Conservation (phyloP, 1,140 invertebrate genomes). For the Hetaerina americana region DNA sequence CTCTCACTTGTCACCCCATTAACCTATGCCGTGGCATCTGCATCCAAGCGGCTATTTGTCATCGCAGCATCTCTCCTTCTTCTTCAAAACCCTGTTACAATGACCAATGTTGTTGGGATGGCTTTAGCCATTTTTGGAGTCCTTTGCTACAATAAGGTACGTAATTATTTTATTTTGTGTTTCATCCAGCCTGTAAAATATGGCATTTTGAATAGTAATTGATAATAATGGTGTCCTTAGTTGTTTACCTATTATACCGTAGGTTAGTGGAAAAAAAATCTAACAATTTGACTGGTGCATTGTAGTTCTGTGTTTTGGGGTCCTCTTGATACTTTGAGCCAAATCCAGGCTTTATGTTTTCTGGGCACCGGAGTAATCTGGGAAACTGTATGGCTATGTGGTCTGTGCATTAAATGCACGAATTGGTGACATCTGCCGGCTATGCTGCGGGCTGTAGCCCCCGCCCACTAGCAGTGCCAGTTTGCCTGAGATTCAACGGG, state of each 20-base stretch:
- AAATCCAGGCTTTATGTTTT: no score
- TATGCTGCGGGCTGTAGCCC: no score
- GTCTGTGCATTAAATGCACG: no score
- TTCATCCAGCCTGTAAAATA: conserved; percentile 1
- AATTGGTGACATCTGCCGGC: no score
- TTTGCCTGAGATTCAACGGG: no score
- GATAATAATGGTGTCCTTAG: conserved; percentile 2
- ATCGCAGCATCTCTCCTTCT: conserved; percentile 80
- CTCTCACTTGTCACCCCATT: conserved; percentile 79
- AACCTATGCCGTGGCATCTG: conserved; percentile 90
- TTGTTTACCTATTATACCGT: background rate
- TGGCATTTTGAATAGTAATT: conserved; percentile 5
- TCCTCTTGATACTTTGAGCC: no score
- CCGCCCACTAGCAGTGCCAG: no score
- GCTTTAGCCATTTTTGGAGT: conserved; percentile 79
- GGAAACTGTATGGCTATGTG: no score
- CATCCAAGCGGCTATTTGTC: conserved; percentile 89
- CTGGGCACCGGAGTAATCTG: no score
- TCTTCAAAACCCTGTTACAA: conserved; percentile 83
- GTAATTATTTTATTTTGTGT: conserved; percentile 10
- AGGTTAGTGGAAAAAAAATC: background rate
- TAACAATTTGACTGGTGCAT: no score
- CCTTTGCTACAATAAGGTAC: conserved; percentile 71
- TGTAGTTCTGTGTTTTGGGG: no score
- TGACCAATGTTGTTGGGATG: conserved; percentile 83